These are phyloP conservation scores for Naja naja DNA, from an alignment of 2,113 vertebrate species.

Conservation along the genomic window DNA sequence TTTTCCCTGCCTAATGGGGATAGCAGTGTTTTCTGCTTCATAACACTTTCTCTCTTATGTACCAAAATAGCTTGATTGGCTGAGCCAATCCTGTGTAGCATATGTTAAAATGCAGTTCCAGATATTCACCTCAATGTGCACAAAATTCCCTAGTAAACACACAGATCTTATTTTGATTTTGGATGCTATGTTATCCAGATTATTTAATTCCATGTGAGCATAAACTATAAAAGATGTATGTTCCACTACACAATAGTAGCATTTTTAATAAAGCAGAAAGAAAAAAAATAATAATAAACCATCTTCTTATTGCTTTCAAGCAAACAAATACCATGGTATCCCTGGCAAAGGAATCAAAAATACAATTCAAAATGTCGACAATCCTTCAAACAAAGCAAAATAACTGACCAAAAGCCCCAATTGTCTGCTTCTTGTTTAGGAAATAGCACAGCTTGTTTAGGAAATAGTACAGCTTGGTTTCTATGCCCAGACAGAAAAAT, in stretches of 20 bases:
- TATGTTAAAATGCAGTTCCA: neutral
- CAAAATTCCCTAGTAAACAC: neutral
- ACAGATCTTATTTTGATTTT: neutral
- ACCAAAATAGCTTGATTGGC: neutral
- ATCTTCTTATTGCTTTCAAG: neutral
- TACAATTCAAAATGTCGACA: slow-evolving; percentile 9
- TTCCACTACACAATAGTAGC: neutral
- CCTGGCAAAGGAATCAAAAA: neutral
- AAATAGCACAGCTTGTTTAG: slow-evolving; percentile 39
- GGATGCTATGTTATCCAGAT: neutral
- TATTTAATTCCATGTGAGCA: neutral
- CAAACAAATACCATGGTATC: neutral
- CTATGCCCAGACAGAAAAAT: slow-evolving; percentile 49
- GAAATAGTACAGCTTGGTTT: slow-evolving; percentile 53
- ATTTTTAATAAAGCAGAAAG: neutral
- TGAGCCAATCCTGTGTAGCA: neutral
- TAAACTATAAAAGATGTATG: neutral
- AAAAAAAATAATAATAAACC: neutral
- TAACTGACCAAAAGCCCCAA: slow-evolving; percentile 24
- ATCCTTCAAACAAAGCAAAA: neutral
- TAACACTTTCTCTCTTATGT: neutral
- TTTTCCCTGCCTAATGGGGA: neutral
- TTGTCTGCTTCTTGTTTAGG: slow-evolving; percentile 38
- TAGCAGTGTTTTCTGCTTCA: neutral
- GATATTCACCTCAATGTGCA: neutral